Base-by-base conservation (phyloP, 2,888 invertebrate genomes). In the Drosophila lutescens region DNA sequence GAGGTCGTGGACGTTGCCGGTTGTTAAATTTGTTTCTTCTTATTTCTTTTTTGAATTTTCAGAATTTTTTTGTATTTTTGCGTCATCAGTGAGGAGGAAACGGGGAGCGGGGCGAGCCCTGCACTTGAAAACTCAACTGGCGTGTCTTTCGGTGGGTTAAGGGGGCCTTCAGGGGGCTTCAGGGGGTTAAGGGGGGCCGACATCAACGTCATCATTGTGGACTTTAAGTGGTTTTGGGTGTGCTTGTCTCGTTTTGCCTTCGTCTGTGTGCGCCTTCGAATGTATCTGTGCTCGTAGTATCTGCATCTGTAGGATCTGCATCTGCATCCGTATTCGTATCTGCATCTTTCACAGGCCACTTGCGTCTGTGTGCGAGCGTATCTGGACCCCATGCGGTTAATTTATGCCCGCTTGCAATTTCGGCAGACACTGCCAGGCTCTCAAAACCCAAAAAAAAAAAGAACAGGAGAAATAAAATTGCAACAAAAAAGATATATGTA, bases 81-180 rank as follows among this genome's bases (percentile, higher is more conserved):
- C 88, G 83, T 83, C 88, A 87, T 83, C 88, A 79, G 69, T 70
- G 38, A 4, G 17, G 40, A 38, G 44, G 15, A 38, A 56, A 17
- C 32, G 36, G 13, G 63, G 15, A 23, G 62, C 26, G 62, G 60
- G 56, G 65, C 69, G 87, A 86, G 77, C 69, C 61, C 63, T 85
- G 88, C 85, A 85, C 85, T 85, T 85, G 88, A 85, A 85, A 85
- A 86, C 84, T 86, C 86, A 88, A 88, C 86, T 78, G 86, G 86
- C 88, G 86, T 85, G 76, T 77, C 76, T 74, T 62, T 58, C 59
- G 74, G 71, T 55, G 55, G 70, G 44, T 54, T 15, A 13, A 51
- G 68, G 43, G 77, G 67, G 67, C 9, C 10, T 10, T 4, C 4
- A 4, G 44, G 43, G 38, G 13, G n/a, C 30, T 12, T 47, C n/a